A percentile compares a stretch with the other conserved stretches of the same genome.
These are phyloP conservation scores for Platorchestia sp. DNA, from an alignment of 1,140 invertebrate genomes.

Conservation along the genomic window DNA sequence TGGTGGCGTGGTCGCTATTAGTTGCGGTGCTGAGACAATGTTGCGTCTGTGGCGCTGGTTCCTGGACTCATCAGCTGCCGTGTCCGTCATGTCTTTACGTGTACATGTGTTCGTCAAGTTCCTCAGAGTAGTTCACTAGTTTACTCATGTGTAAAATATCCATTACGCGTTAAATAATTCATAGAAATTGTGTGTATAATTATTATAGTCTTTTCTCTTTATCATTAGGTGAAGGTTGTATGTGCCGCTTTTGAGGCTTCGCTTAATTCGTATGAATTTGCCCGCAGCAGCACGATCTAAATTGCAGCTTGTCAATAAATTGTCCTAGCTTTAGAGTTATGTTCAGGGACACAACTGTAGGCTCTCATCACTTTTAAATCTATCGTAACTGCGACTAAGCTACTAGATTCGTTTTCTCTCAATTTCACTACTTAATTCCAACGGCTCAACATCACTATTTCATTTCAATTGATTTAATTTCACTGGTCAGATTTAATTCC, in stretches of 20 bases:
- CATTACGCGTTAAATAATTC: not conserved
- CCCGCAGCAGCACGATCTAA: not conserved
- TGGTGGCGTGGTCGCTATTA: not conserved
- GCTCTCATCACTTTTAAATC: not conserved
- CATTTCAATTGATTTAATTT: too few species aligned
- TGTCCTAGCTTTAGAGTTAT: not conserved
- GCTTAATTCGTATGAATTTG: slow-evolving; percentile 1
- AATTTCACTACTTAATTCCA: not conserved
- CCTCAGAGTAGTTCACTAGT: not conserved
- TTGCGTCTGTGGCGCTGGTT: not conserved
- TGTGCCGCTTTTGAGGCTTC: not conserved
- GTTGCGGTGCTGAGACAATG: not conserved
- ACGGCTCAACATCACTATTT: not conserved
- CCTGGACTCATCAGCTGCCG: not conserved
- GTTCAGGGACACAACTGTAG: not conserved
- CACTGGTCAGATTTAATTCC: too few species aligned
- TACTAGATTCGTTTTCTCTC: not conserved
- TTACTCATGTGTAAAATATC: not conserved
- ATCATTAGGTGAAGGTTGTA: not conserved
- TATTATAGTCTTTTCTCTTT: not conserved
- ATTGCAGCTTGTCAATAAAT: not conserved
- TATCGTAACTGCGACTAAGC: not conserved
- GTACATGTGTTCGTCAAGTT: not conserved
- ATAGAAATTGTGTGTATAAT: not conserved
- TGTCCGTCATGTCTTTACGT: not conserved